Percentiles rank a stretch among this genome's conserved stretches.
phyloP scores from a whole-genome alignment of 1,140 invertebrate genomes.

The Littorina saxatilis region DNA sequence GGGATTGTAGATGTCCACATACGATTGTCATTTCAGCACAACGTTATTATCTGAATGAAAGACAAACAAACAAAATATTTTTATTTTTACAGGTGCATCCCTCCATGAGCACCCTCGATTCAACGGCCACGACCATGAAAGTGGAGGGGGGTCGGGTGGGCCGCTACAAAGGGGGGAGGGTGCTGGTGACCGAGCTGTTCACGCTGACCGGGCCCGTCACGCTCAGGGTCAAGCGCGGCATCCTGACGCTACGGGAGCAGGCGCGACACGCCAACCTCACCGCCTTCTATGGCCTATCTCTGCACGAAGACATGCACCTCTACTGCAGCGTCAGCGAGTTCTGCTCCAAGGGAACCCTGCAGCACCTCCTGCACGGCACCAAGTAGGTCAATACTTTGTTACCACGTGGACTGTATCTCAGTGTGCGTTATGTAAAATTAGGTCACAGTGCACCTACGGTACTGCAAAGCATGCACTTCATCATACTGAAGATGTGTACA shows the following conservation, averaged over 20 bases:
- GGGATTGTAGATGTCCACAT: no score
- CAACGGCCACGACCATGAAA: no score
- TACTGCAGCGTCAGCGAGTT: slow-evolving; percentile 48
- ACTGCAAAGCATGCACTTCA: no score
- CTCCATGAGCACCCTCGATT: slow-evolving; percentile 8
- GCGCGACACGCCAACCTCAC: slow-evolving; percentile 55
- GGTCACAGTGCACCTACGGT: no score
- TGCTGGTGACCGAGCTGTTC: slow-evolving; percentile 10
- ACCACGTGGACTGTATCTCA: no score
- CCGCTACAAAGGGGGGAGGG: background rate
- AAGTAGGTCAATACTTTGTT: background rate
- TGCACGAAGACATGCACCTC: slow-evolving; percentile 31
- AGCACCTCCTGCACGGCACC: slow-evolving; percentile 52
- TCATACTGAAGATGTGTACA: no score
- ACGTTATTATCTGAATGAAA: no score
- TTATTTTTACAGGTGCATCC: slow-evolving; percentile 6
- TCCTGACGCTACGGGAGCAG: slow-evolving; percentile 56
- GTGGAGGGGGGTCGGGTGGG: background rate
- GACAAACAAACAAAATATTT: no score
- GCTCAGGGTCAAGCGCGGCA: slow-evolving; percentile 31
- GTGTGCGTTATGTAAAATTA: no score
- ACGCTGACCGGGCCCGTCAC: background rate
- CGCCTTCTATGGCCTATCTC: slow-evolving; percentile 57
- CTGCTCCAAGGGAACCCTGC: slow-evolving; percentile 48
- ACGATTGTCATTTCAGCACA: no score